Evolutionary conservation across 2,113 vertebrate genomes (phyloP).

Genomic region (Taurulus bubalis): DNA sequence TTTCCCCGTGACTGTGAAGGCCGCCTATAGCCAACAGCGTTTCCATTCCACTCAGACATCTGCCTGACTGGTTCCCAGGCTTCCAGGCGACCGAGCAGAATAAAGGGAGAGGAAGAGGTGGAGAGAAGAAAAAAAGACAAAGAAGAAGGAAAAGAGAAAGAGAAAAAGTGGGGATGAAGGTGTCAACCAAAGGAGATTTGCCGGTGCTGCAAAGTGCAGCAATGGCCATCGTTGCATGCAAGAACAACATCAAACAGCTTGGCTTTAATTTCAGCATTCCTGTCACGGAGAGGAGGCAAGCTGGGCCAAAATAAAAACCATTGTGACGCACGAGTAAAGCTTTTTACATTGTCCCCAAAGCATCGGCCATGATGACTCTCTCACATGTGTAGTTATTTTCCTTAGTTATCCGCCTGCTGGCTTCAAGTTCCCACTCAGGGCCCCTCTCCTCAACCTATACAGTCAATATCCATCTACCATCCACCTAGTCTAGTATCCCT

Average conservation of each 20-base stretch:
- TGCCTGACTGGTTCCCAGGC: slow-evolving; percentile 54
- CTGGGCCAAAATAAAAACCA: slow-evolving; percentile 7
- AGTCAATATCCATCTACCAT: background rate
- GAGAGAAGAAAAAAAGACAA: slow-evolving; percentile 10
- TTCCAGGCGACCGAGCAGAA: slow-evolving; percentile 50
- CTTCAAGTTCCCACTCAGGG: background rate
- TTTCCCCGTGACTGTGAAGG: slow-evolving; percentile 16
- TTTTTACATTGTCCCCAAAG: background rate
- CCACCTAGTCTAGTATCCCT: background rate
- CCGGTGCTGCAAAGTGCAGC: slow-evolving; percentile 4
- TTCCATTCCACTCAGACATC: slow-evolving; percentile 34
- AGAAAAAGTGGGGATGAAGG: slow-evolving; percentile 15
- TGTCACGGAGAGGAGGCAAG: slow-evolving; percentile 15
- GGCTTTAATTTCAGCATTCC: slow-evolving; percentile 29
- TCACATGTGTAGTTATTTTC: slow-evolving; percentile 1
- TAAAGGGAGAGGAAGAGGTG: slow-evolving; percentile 40
- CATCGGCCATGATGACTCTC: slow-evolving; percentile 1
- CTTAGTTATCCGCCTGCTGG: background rate
- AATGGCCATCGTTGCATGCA: slow-evolving; percentile 10
- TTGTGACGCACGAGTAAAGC: background rate
- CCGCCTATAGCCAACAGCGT: slow-evolving; percentile 37
- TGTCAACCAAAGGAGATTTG: slow-evolving; percentile 37
- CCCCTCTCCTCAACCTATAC: background rate
- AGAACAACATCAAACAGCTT: slow-evolving; percentile 30
- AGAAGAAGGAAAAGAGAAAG: background rate